phyloP scores from a whole-genome alignment of 2,797 vertebrate genomes.

The Catostomus latipinnis region DNA sequence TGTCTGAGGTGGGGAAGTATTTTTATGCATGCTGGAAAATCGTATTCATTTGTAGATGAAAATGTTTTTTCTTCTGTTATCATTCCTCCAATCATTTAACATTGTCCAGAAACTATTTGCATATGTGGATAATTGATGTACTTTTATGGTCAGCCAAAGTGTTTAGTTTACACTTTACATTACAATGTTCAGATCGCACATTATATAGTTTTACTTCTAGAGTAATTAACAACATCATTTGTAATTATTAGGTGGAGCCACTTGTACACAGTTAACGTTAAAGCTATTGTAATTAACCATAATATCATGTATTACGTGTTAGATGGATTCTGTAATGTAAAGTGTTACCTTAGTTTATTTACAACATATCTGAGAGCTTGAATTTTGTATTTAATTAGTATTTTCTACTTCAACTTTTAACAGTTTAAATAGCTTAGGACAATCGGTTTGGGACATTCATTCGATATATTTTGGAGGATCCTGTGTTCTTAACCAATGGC shows the following conservation, averaged over 20 bases:
- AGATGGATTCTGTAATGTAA: constrained; percentile 2
- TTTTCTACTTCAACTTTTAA: constrained; percentile 39
- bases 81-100: constrained; percentile 45
- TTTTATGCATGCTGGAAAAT: constrained; percentile 67
- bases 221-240: background rate
- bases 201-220: background rate
- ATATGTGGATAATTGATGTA: constrained; percentile 80
- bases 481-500: constrained; percentile 30
- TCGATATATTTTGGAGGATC: constrained; percentile 9
- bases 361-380: constrained; percentile 15
- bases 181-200: background rate
- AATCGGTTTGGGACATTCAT: constrained; percentile 31
- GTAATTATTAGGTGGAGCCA: background rate
- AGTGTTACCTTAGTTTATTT: background rate
- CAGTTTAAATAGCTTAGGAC: background rate
- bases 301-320: background rate
- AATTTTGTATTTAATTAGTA: background rate
- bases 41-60: constrained; percentile 63
- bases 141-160: constrained; percentile 45
- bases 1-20: constrained; percentile 57
- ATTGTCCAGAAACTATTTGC: constrained; percentile 48
- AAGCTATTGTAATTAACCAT: background rate
- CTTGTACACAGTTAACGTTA: background rate
- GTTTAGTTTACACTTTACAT: constrained; percentile 38
- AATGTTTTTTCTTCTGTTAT: constrained; percentile 17